A percentile compares a stretch with the other conserved stretches of the same genome.
Evolutionary conservation across 2,797 vertebrate genomes (phyloP).

Genomic region (Phataginus tricuspis): DNA sequence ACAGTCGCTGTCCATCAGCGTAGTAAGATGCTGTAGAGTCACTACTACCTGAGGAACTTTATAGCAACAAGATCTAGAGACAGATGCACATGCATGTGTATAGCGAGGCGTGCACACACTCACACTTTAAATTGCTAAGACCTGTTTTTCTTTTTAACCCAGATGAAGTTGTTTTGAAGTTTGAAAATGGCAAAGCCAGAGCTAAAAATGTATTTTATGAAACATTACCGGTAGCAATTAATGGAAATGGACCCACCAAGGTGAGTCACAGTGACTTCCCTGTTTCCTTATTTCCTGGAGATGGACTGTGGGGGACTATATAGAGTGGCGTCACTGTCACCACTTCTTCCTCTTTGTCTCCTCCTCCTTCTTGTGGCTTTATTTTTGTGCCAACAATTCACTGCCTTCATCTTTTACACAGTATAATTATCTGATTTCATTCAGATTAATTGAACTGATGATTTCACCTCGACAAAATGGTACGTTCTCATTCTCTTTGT

Average conservation of each 20-base stretch:
- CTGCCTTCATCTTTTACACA: neutral
- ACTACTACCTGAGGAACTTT: neutral
- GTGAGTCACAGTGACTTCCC: constrained; percentile 86
- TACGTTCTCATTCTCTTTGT: neutral
- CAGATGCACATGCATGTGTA: neutral
- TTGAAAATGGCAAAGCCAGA: constrained; percentile 93
- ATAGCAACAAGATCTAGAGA: neutral
- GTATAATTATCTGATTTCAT: neutral
- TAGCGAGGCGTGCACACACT: neutral
- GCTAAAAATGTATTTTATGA: constrained; percentile 94
- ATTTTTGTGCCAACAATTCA: neutral
- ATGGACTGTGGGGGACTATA: neutral
- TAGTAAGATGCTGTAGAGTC: too few relatives aligned
- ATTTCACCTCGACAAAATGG: neutral
- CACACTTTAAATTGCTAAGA: neutral
- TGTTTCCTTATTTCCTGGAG: neutral
- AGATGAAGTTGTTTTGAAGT: constrained; percentile 98
- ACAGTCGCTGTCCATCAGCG: too few relatives aligned
- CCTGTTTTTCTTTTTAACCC: constrained; percentile 70
- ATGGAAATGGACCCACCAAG: constrained; percentile 97
- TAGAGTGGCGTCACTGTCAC: neutral
- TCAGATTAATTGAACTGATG: neutral
- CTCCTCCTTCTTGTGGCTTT: neutral
- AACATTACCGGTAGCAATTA: constrained; percentile 92
- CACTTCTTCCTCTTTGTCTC: neutral